phyloP scores from a whole-genome alignment of 2,113 vertebrate species.

The Campylorhamphus procurvoides region DNA sequence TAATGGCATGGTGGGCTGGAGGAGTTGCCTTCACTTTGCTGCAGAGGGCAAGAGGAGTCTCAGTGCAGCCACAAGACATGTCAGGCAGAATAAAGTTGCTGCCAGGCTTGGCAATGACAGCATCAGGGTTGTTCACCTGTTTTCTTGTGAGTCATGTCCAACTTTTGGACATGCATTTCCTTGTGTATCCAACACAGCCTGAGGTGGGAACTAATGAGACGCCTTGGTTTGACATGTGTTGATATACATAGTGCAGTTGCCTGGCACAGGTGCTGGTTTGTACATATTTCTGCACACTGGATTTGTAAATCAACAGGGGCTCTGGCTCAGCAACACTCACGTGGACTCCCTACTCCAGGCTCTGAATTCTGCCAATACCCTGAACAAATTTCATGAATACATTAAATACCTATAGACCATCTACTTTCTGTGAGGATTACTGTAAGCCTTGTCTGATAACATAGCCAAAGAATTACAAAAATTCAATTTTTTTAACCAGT shows the following conservation, averaged over 20 bases:
- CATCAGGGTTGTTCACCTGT: background rate
- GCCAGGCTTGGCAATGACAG: background rate
- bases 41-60: background rate
- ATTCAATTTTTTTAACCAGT: conserved; percentile 34
- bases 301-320: background rate
- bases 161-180: background rate
- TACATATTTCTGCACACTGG: background rate
- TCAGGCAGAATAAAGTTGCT: background rate
- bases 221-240: conserved; percentile 20
- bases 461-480: conserved; percentile 41
- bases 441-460: conserved; percentile 23
- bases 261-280: background rate
- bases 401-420: conserved; percentile 54
- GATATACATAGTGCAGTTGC: background rate
- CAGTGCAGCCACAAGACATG: background rate
- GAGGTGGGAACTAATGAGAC: conserved; percentile 17
- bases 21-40: accelerated
- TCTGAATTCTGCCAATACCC: conserved; percentile 18
- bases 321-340: background rate
- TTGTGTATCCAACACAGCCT: background rate
- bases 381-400: conserved; percentile 37
- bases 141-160: background rate
- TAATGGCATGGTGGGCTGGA: background rate
- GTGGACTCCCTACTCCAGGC: background rate
- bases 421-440: conserved; percentile 45